Evolutionary conservation across 2,113 vertebrate genomes (phyloP).

Genomic region (Taxidea taxus): DNA sequence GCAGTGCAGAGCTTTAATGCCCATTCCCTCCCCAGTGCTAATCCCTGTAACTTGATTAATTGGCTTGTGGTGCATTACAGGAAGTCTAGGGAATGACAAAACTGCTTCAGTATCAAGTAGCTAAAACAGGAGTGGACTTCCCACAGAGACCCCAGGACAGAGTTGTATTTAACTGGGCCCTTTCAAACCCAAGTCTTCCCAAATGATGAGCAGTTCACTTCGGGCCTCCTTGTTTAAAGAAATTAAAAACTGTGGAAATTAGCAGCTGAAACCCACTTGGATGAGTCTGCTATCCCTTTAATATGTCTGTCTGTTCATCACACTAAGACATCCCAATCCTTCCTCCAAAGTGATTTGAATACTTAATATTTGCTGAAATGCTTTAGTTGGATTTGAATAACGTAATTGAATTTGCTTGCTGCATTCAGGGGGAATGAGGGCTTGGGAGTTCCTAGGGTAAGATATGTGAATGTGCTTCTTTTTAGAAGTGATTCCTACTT

Average conservation of each 20-base stretch:
- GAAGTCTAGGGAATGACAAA: slow-evolving; percentile 55
- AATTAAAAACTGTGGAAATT: slow-evolving; percentile 50
- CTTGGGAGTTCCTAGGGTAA: slow-evolving; percentile 46
- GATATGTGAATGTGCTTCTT: neutral
- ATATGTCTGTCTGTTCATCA: slow-evolving; percentile 14
- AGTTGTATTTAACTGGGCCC: neutral
- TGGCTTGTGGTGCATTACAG: neutral
- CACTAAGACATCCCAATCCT: slow-evolving; percentile 26
- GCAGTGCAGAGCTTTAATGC: neutral
- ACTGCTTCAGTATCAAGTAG: slow-evolving; percentile 59
- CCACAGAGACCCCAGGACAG: slow-evolving; percentile 40
- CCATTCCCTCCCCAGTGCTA: slow-evolving; percentile 7
- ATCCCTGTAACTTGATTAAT: slow-evolving; percentile 58
- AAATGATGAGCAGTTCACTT: neutral
- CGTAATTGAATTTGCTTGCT: slow-evolving; percentile 52
- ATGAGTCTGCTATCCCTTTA: slow-evolving; percentile 28
- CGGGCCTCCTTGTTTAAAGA: slow-evolving; percentile 59
- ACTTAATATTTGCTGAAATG: slow-evolving; percentile 66
- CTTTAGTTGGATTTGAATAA: slow-evolving; percentile 63
- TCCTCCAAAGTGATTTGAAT: slow-evolving; percentile 33
- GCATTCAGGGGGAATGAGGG: slow-evolving; percentile 49
- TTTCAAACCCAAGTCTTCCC: slow-evolving; percentile 35
- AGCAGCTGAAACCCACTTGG: slow-evolving; percentile 48
- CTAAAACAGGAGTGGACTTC: slow-evolving; percentile 38
- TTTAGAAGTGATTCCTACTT: slow-evolving; percentile 55